These are phyloP conservation scores for Leptobrachium ailaonicum DNA, from an alignment of 2,113 vertebrate genomes.

Conservation along the genomic window DNA sequence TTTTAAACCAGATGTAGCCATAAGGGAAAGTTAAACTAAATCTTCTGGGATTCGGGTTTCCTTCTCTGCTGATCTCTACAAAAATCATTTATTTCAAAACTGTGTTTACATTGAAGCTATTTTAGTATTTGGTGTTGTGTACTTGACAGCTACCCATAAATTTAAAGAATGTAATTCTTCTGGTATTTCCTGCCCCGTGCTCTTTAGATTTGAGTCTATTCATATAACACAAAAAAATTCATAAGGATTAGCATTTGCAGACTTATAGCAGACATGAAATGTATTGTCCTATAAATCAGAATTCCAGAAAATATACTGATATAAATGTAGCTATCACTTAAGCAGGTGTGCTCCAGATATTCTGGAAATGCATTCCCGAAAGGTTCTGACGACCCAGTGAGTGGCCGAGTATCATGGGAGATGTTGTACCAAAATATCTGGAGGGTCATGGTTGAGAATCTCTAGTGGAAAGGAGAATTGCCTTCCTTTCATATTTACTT, in stretches of 20 bases:
- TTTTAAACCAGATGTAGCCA: conserved; percentile 6
- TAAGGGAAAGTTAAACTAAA: neutral
- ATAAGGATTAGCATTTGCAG: too few relatives aligned
- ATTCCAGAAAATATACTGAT: neutral
- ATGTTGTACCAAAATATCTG: too few relatives aligned
- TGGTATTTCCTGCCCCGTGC: conserved; percentile 14
- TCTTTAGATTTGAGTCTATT: neutral
- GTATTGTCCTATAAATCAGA: neutral
- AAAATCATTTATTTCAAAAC: neutral
- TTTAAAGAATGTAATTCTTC: conserved; percentile 15
- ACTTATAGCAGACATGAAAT: too few relatives aligned
- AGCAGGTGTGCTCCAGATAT: too few relatives aligned
- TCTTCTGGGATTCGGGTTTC: neutral
- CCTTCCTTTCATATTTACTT: too few relatives aligned
- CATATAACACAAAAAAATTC: too few relatives aligned
- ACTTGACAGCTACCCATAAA: conserved; percentile 11
- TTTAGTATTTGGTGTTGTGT: neutral
- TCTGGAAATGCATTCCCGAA: too few relatives aligned
- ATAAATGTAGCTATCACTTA: too few relatives aligned
- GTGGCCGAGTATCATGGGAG: too few relatives aligned
- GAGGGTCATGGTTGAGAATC: too few relatives aligned
- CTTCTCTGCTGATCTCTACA: neutral
- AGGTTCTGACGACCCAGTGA: too few relatives aligned
- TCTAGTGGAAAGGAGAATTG: too few relatives aligned
- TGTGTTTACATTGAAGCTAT: neutral